A percentile compares a stretch with the other conserved stretches of the same genome.
phyloP scores from a whole-genome alignment of 2,888 invertebrate genomes.

The Agriopis marginaria region DNA sequence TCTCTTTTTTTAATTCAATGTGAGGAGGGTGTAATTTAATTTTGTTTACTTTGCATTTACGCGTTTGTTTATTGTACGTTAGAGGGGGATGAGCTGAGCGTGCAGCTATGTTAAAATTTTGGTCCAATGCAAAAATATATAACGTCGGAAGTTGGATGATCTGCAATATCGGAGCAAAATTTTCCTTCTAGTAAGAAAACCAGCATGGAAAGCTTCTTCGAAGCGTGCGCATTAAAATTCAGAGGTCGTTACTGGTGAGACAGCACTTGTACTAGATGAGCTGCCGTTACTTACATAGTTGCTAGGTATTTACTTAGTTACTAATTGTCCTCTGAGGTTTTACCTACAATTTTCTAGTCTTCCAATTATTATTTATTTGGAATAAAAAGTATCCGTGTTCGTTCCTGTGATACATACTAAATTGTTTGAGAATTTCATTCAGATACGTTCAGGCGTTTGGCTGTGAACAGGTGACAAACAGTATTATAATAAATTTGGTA shows the following conservation, averaged over 20 bases:
- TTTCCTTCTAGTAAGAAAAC: constrained; percentile 47
- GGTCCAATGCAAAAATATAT: not conserved
- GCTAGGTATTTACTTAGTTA: not conserved
- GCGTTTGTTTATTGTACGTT: constrained; percentile 9
- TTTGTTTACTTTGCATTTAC: constrained; percentile 23
- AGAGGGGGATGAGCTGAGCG: constrained; percentile 2
- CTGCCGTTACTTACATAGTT: not conserved
- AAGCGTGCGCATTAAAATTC: constrained; percentile 55
- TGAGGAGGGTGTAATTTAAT: constrained; percentile 17
- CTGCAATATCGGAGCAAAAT: constrained; percentile 37
- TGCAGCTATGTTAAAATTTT: not conserved
- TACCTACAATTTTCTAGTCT: no score
- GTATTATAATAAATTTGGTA: no score
- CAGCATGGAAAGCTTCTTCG: constrained; percentile 37
- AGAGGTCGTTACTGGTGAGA: constrained; percentile 40
- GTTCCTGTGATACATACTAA: no score
- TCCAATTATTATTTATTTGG: no score
- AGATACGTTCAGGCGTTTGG: no score
- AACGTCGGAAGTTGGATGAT: constrained; percentile 25
- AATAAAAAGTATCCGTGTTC: no score
- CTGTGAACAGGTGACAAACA: no score
- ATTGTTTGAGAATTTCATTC: no score
- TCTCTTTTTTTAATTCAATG: constrained; percentile 26
- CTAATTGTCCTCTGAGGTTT: not conserved
- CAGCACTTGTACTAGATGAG: constrained; percentile 18